Conservation (phyloP, 2,888 invertebrate species). For the Proisotoma minuta region DNA sequence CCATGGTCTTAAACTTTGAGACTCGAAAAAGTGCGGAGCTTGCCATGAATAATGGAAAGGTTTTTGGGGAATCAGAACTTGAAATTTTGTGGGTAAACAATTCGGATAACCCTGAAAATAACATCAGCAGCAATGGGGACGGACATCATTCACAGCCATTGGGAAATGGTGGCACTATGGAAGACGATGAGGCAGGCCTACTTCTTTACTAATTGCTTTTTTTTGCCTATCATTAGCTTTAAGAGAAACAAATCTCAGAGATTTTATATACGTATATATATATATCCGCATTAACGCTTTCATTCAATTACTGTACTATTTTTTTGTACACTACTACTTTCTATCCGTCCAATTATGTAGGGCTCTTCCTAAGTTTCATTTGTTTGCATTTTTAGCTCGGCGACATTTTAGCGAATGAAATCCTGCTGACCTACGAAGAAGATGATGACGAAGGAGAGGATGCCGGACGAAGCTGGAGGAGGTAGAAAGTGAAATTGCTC, state of each 20-base stretch:
- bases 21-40: slow-evolving; percentile 73
- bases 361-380: slow-evolving; percentile 16
- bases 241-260: too few species aligned
- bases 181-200: slow-evolving; percentile 50
- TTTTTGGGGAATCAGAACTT: slow-evolving; percentile 62
- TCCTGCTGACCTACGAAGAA: slow-evolving; percentile 76
- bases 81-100: slow-evolving; percentile 53
- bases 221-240: too few species aligned
- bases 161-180: slow-evolving; percentile 51
- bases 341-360: too few species aligned
- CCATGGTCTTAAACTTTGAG: slow-evolving; percentile 69
- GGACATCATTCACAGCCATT: slow-evolving; percentile 49
- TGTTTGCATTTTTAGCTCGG: slow-evolving; percentile 29
- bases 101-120: slow-evolving; percentile 9
- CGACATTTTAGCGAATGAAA: slow-evolving; percentile 60
- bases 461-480: slow-evolving; percentile 83
- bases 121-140: slow-evolving; percentile 26
- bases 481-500: slow-evolving; percentile 57
- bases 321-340: too few species aligned
- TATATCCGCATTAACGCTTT: too few species aligned
- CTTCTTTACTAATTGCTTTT: slow-evolving; percentile 25
- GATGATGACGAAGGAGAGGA: slow-evolving; percentile 80
- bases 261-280: too few species aligned
- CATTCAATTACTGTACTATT: too few species aligned
- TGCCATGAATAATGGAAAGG: slow-evolving; percentile 69